Evolutionary conservation across 1,140 invertebrate genomes (phyloP).

Genomic region (Patella vulgata): DNA sequence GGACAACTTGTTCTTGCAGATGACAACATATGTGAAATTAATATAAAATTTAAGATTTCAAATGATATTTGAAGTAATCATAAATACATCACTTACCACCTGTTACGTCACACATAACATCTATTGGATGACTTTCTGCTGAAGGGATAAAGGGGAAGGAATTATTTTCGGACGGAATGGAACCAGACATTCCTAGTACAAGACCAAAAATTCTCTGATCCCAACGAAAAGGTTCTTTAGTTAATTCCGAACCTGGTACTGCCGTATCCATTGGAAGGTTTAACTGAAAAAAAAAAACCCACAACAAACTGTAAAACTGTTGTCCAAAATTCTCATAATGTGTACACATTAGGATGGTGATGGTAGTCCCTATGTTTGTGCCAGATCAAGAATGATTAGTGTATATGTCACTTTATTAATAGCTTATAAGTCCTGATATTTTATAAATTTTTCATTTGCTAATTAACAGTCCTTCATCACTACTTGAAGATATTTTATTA

Average conservation of each 20-base stretch:
- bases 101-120: constrained; percentile 99
- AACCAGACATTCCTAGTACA: constrained; percentile 86
- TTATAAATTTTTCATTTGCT: too few species aligned
- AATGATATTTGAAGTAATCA: too few species aligned
- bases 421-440: too few species aligned
- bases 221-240: constrained; percentile 98
- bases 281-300: constrained; percentile 72
- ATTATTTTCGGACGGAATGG: constrained; percentile 52
- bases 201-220: constrained; percentile 97
- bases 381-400: neutral
- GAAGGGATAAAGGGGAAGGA: constrained; percentile 67
- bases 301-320: neutral
- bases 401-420: too few species aligned
- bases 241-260: constrained; percentile 95
- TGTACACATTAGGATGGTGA: neutral
- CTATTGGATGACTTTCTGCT: constrained; percentile 91
- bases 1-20: too few species aligned
- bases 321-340: neutral
- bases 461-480: too few species aligned
- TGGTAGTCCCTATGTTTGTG: neutral
- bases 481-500: too few species aligned
- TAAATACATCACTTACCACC: constrained; percentile 85
- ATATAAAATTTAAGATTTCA: too few species aligned
- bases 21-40: too few species aligned
- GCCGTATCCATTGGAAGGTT: constrained; percentile 92